phyloP scores from a whole-genome alignment of 2,888 invertebrate species.

The Pammene aurita region DNA sequence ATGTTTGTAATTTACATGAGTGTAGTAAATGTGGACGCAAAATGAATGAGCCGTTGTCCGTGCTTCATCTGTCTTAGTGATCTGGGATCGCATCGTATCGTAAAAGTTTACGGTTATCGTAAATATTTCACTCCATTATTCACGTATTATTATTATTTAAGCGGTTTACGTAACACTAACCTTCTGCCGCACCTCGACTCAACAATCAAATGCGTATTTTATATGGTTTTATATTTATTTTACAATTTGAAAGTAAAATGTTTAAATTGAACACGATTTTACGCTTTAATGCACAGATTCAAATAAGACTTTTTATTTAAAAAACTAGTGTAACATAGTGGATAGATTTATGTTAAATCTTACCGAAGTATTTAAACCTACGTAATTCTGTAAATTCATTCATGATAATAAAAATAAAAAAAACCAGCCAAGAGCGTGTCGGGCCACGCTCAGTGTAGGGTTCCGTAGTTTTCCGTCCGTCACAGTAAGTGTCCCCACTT shows the following conservation, averaged over 20 bases:
- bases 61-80: not conserved
- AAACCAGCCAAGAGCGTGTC: too few relatives aligned
- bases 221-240: slow-evolving; percentile 23
- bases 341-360: too few relatives aligned
- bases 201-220: slow-evolving; percentile 37
- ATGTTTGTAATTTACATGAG: not conserved
- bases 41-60: not conserved
- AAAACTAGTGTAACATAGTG: too few relatives aligned
- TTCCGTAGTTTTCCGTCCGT: too few relatives aligned
- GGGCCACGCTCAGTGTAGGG: too few relatives aligned
- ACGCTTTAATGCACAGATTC: not conserved
- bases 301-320: too few relatives aligned
- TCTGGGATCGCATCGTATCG: slow-evolving; percentile 17
- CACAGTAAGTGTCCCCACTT: too few relatives aligned
- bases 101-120: slow-evolving; percentile 39
- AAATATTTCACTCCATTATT: slow-evolving; percentile 36
- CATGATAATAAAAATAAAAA: too few relatives aligned
- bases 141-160: slow-evolving; percentile 32
- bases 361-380: too few relatives aligned
- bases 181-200: slow-evolving; percentile 20
- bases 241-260: slow-evolving; percentile 12
- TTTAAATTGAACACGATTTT: not conserved
- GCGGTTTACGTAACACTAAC: slow-evolving; percentile 34
- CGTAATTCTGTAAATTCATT: too few relatives aligned
- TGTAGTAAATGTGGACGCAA: not conserved